Evolutionary conservation across 2,888 invertebrate species (phyloP).

Genomic region (Nemotelus nigrinus): DNA sequence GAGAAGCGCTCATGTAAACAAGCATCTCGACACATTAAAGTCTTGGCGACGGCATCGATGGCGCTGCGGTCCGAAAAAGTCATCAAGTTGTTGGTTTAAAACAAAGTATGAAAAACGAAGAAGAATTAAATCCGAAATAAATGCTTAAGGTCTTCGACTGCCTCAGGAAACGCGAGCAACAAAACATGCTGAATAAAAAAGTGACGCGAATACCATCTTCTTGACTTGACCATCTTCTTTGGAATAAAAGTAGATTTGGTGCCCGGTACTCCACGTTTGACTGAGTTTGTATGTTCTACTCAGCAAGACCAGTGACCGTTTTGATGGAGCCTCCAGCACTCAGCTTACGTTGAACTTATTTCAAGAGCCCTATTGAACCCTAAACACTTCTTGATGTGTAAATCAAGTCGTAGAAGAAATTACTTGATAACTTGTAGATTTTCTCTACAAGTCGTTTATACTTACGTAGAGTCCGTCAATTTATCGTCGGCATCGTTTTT

Average conservation of each 20-base stretch:
- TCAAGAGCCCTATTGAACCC: constrained; percentile 42
- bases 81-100: constrained; percentile 34
- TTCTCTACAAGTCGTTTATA: neutral
- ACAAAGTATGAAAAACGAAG: constrained; percentile 12
- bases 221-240: too few relatives aligned
- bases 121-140: too few relatives aligned
- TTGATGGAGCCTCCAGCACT: constrained; percentile 23
- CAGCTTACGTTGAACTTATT: constrained; percentile 9
- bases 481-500: constrained; percentile 10
- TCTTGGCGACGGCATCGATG: neutral
- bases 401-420: constrained; percentile 41
- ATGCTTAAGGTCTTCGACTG: constrained; percentile 10
- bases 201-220: neutral
- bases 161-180: neutral
- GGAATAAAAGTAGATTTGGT: too few relatives aligned
- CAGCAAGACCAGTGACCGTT: constrained; percentile 32
- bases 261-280: too few relatives aligned
- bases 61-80: constrained; percentile 11
- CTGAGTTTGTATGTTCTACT: neutral
- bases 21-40: constrained; percentile 4
- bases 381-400: constrained; percentile 41
- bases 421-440: constrained; percentile 42
- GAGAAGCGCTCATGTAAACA: constrained; percentile 39
- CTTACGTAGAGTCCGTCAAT: neutral
- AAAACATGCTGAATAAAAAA: constrained; percentile 3